Conservation (phyloP, 92 coral and sea anemone species). For the Micromussa lordhowensis region DNA sequence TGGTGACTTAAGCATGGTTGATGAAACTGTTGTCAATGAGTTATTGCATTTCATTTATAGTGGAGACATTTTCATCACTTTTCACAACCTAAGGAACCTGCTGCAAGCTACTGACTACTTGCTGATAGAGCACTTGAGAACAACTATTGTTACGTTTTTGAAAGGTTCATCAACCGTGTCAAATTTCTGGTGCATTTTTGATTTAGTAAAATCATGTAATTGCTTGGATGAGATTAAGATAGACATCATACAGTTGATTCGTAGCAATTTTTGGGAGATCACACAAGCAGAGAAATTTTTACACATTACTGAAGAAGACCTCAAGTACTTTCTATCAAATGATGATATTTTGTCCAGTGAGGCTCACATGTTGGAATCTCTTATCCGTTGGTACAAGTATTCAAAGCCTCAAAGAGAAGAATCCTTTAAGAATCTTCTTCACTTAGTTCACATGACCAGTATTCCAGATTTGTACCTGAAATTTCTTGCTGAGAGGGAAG, state of each 20-base stretch:
- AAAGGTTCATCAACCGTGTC: slow-evolving; percentile 40
- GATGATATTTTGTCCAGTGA: slow-evolving; percentile 71
- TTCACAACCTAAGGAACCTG: slow-evolving; percentile 52
- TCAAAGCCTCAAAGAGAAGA: slow-evolving; percentile 24
- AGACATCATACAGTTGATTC: slow-evolving; percentile 46
- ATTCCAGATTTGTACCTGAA: slow-evolving; percentile 59
- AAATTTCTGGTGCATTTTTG: slow-evolving; percentile 39
- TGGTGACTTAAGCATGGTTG: slow-evolving; percentile 63
- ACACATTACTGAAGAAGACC: slow-evolving; percentile 52
- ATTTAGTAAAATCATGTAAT: slow-evolving; percentile 50
- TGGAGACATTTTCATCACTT: slow-evolving; percentile 49
- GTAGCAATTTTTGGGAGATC: slow-evolving; percentile 46
- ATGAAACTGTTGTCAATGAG: slow-evolving; percentile 45
- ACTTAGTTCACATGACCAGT: slow-evolving; percentile 37
- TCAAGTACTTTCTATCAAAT: slow-evolving; percentile 47
- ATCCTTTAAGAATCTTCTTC: slow-evolving; percentile 27
- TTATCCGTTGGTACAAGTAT: slow-evolving; percentile 64
- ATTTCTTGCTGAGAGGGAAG: slow-evolving; percentile 50
- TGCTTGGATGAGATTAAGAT: slow-evolving; percentile 39
- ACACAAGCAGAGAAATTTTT: slow-evolving; percentile 48
- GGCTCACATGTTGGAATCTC: slow-evolving; percentile 55
- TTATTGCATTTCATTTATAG: slow-evolving; percentile 49
- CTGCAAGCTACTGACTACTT: slow-evolving; percentile 59
- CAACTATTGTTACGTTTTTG: slow-evolving; percentile 49
- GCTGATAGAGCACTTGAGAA: slow-evolving; percentile 54